phyloP scores from a whole-genome alignment of 1,140 invertebrate species.

The Rhysida immarginata region DNA sequence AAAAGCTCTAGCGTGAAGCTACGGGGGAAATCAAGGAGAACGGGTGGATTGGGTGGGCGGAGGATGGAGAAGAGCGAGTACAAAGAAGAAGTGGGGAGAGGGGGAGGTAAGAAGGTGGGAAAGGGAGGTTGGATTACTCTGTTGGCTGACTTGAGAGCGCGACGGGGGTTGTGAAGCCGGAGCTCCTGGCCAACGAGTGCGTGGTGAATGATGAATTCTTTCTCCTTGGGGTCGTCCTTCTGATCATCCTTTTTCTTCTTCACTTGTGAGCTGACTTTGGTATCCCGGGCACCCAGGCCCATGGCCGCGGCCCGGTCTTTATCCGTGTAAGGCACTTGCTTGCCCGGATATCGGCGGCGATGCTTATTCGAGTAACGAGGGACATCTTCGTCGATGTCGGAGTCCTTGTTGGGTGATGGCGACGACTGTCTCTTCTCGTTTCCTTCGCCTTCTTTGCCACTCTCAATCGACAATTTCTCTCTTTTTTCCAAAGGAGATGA shows the following conservation, averaged over 20 bases:
- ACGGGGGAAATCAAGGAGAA: no score
- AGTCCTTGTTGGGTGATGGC: no score
- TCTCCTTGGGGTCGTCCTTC: slow-evolving; percentile 13
- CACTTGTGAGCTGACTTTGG: slow-evolving; percentile 38
- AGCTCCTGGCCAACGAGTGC: slow-evolving; percentile 16
- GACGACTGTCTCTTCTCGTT: no score
- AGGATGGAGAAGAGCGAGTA: no score
- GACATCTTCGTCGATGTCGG: background rate
- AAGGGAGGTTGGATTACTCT: no score
- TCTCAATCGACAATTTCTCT: no score
- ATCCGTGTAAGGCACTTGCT: slow-evolving; percentile 71
- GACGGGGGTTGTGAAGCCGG: slow-evolving; percentile 13
- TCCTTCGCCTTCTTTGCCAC: no score
- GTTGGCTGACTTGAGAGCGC: slow-evolving; percentile 21
- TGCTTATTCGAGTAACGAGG: background rate
- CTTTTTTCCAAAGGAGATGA: no score
- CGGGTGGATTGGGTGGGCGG: no score
- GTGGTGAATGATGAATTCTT: slow-evolving; percentile 14
- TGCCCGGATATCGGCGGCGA: slow-evolving; percentile 14
- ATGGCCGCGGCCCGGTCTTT: slow-evolving; percentile 78
- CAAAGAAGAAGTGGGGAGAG: no score
- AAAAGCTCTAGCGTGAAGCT: no score
- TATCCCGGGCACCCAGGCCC: slow-evolving; percentile 62
- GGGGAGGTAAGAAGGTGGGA: no score
- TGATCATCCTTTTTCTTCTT: slow-evolving; percentile 16